phyloP scores from a whole-genome alignment of 1,140 invertebrate genomes.

The Drosophila virilis region DNA sequence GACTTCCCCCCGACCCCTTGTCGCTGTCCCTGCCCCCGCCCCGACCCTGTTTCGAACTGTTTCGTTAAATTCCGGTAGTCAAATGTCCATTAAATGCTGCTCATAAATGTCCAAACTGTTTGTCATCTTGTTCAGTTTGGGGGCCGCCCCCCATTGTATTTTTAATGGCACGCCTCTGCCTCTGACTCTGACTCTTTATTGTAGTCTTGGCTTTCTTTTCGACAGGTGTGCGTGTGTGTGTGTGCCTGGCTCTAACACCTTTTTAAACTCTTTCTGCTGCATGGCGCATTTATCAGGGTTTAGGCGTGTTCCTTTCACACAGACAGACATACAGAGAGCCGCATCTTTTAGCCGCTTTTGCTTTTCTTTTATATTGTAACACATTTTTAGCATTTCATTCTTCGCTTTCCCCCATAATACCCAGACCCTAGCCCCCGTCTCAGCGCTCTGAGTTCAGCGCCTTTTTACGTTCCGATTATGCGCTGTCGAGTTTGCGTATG shows the following conservation, averaged over 20 bases:
- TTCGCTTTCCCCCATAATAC: constrained; percentile 50
- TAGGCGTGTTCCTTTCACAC: constrained; percentile 58
- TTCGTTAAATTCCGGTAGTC: constrained; percentile 82
- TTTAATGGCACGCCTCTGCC: constrained; percentile 31
- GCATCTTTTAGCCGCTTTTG: constrained; percentile 45
- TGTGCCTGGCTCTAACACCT: constrained; percentile 43
- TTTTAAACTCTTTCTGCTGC: constrained; percentile 44
- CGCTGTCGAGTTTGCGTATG: constrained; percentile 53
- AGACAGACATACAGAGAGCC: constrained; percentile 22
- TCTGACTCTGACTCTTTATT: constrained; percentile 21
- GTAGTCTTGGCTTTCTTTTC: constrained; percentile 60
- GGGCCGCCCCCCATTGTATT: not conserved
- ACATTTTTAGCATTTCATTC: constrained; percentile 77
- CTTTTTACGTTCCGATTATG: constrained; percentile 43
- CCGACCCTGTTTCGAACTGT: too few species aligned
- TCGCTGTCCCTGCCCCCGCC: not conserved
- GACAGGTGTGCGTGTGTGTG: constrained; percentile 34
- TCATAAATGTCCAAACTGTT: constrained; percentile 62
- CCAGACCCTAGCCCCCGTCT: not conserved
- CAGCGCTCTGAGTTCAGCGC: constrained; percentile 50
- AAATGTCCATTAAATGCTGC: constrained; percentile 83
- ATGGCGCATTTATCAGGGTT: constrained; percentile 70
- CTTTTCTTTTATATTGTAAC: constrained; percentile 62
- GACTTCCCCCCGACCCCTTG: not conserved
- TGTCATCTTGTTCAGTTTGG: constrained; percentile 64